These are phyloP conservation scores for Tragopan temminckii DNA, from an alignment of 2,797 vertebrate species.

Conservation along the genomic window DNA sequence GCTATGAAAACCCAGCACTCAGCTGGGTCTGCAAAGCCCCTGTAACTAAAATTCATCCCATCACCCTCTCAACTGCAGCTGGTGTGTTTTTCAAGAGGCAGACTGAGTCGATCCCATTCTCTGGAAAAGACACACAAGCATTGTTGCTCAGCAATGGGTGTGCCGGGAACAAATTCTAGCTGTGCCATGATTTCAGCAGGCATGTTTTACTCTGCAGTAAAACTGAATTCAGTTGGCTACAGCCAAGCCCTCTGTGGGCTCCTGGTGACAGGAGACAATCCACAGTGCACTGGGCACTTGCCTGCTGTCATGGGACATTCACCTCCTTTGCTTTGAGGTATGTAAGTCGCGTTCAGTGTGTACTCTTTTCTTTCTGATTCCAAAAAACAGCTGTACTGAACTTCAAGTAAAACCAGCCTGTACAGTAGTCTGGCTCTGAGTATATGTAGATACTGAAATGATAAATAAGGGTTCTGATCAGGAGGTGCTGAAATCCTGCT, in stretches of 20 bases:
- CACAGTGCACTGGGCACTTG: not conserved
- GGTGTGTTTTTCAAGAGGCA: conserved; percentile 63
- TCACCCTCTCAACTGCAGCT: conserved; percentile 53
- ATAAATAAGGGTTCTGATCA: not conserved
- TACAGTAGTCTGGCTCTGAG: not conserved
- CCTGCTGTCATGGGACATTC: not conserved
- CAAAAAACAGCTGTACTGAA: not conserved
- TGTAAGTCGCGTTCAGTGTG: not conserved
- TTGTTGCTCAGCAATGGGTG: conserved; percentile 64
- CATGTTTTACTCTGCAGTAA: not conserved
- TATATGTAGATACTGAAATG: not conserved
- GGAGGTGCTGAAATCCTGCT: not conserved
- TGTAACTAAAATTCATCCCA: conserved; percentile 21
- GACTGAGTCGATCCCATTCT: conserved; percentile 49
- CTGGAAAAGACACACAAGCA: conserved; percentile 60
- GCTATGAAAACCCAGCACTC: conserved; percentile 22
- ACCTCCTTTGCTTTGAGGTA: not conserved
- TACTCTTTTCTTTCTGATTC: not conserved
- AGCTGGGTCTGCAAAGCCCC: conserved; percentile 41
- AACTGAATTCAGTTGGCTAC: conserved; percentile 5
- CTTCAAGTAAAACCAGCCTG: not conserved
- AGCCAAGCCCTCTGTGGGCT: not conserved
- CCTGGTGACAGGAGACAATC: not conserved
- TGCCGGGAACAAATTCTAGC: conserved; percentile 54
- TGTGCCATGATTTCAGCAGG: conserved; percentile 44